A percentile compares a stretch with the other conserved stretches of the same genome.
Evolutionary conservation across 2,888 invertebrate species (phyloP).

Genomic region (Thumatha senex): DNA sequence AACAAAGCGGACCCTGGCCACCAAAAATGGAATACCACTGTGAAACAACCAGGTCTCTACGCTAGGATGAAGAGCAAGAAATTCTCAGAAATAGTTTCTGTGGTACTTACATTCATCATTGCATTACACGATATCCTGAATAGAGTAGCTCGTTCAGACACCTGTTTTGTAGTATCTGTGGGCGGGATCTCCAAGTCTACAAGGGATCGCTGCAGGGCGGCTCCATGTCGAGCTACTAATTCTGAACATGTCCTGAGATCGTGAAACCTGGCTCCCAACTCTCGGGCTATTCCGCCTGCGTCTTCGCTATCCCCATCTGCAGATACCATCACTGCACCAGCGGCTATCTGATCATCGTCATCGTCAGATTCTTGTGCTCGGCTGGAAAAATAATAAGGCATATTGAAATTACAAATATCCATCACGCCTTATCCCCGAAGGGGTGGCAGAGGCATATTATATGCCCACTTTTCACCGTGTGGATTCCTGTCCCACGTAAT

Average conservation of each 20-base stretch:
- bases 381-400: constrained; percentile 24
- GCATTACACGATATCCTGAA: constrained; percentile 98
- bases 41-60: too few relatives aligned
- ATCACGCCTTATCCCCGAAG: too few relatives aligned
- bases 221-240: constrained; percentile 94
- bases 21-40: too few relatives aligned
- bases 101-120: constrained; percentile 92
- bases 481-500: too few relatives aligned
- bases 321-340: constrained; percentile 73
- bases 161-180: constrained; percentile 92
- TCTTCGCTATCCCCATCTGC: constrained; percentile 83
- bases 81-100: too few relatives aligned
- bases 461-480: too few relatives aligned
- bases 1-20: too few relatives aligned
- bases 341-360: constrained; percentile 86
- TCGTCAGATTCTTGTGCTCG: constrained; percentile 89
- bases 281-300: constrained; percentile 85
- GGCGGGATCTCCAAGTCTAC: constrained; percentile 90
- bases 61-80: too few relatives aligned
- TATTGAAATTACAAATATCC: background rate
- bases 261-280: constrained; percentile 90
- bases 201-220: constrained; percentile 91
- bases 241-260: constrained; percentile 96
- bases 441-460: too few relatives aligned
- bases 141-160: constrained; percentile 96